Conservation (phyloP, 2,797 vertebrate genomes). For the Neosalanx taihuensis region DNA sequence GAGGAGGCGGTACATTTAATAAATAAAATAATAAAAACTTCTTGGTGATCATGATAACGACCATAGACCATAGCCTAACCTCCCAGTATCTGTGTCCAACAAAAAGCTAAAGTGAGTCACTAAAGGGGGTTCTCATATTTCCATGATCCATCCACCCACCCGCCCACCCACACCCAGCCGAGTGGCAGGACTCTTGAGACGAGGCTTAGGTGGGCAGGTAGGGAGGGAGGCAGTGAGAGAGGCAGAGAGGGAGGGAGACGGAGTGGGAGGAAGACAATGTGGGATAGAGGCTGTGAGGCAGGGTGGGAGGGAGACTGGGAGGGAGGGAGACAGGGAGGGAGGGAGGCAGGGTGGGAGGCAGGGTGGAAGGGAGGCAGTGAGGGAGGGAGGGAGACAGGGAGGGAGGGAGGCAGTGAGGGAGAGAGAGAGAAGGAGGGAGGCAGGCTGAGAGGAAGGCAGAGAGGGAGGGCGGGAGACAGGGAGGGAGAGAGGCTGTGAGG, state of each 20-base stretch:
- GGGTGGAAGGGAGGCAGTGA: too few relatives aligned
- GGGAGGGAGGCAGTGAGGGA: too few relatives aligned
- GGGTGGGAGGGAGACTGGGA: slow-evolving; percentile 29
- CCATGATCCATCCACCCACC: slow-evolving; percentile 41
- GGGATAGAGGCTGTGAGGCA: slow-evolving; percentile 45
- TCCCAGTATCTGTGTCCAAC: slow-evolving; percentile 32
- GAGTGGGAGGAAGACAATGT: slow-evolving; percentile 54
- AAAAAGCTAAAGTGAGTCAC: slow-evolving; percentile 60
- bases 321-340: too few relatives aligned
- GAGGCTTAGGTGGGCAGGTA: slow-evolving; percentile 63
- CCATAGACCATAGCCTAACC: background rate
- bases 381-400: too few relatives aligned
- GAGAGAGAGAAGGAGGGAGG: too few relatives aligned
- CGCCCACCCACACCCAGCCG: slow-evolving; percentile 59
- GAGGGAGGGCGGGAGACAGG: too few relatives aligned
- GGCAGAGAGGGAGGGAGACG: slow-evolving; percentile 31
- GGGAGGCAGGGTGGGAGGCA: too few relatives aligned
- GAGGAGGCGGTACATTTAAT: background rate
- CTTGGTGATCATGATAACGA: background rate
- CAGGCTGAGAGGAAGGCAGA: too few relatives aligned
- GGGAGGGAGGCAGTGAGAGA: slow-evolving; percentile 39
- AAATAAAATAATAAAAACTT: background rate
- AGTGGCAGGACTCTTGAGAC: slow-evolving; percentile 68
- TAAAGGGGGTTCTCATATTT: slow-evolving; percentile 33
- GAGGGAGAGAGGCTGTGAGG: background rate